Conservation (phyloP, 2,797 vertebrate species). For the Paratrypauchen microcephalus region DNA sequence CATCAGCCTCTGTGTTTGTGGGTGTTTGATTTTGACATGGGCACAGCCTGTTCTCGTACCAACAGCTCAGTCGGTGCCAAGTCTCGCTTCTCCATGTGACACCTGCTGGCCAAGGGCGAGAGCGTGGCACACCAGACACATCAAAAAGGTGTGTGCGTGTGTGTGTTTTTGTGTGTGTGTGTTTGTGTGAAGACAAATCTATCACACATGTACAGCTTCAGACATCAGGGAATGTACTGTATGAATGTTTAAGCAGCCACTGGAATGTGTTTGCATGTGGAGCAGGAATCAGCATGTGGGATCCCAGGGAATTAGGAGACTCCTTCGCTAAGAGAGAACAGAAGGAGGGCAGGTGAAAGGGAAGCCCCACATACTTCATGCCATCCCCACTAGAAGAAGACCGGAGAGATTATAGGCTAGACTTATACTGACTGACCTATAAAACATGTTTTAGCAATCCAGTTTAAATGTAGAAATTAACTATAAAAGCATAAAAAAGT, state of each 20-base stretch:
- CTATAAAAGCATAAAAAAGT: background rate
- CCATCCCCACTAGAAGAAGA: background rate
- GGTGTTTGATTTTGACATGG: constrained; percentile 51
- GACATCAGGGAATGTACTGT: constrained; percentile 42
- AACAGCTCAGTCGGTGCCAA: constrained; percentile 54
- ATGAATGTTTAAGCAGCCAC: constrained; percentile 56
- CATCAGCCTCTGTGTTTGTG: constrained; percentile 25
- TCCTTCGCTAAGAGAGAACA: constrained; percentile 26
- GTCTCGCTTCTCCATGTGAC: constrained; percentile 56
- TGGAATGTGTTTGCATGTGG: constrained; percentile 38
- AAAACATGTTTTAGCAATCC: too few species aligned
- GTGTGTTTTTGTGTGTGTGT: constrained; percentile 23
- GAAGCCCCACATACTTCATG: constrained; percentile 35
- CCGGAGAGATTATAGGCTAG: too few species aligned
- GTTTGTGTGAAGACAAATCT: constrained; percentile 61
- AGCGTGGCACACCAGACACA: constrained; percentile 45
- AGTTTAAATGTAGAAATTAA: background rate
- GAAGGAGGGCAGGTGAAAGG: constrained; percentile 25
- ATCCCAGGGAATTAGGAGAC: constrained; percentile 39
- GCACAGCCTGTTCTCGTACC: constrained; percentile 57
- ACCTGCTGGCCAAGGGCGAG: constrained; percentile 64
- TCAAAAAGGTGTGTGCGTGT: constrained; percentile 21
- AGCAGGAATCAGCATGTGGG: constrained; percentile 25
- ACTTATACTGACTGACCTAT: too few species aligned
- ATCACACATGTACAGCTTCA: constrained; percentile 53